A percentile compares a stretch with the other conserved stretches of the same genome.
phyloP scores from a whole-genome alignment of 2,113 vertebrate species.

The Paramisgurnus dabryanus region DNA sequence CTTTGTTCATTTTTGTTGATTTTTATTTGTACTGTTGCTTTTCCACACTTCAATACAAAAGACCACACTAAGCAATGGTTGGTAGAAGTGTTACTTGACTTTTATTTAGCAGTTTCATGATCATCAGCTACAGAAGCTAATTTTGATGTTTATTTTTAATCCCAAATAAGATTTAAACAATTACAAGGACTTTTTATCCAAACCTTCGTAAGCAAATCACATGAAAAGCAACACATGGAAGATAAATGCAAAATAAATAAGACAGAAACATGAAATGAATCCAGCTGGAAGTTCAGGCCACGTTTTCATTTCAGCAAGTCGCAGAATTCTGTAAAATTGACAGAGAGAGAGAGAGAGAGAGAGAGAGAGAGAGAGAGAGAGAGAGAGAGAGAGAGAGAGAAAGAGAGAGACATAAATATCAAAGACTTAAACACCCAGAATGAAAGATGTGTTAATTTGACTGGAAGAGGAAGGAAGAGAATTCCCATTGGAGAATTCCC shows the following conservation, averaged over 20 bases:
- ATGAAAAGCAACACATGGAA: neutral
- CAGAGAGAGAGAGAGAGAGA: neutral
- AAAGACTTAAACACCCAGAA: neutral
- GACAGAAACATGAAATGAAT: neutral
- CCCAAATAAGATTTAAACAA: neutral
- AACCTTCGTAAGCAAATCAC: neutral
- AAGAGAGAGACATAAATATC: neutral
- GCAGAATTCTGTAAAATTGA: slow-evolving; percentile 75
- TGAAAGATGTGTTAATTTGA: neutral
- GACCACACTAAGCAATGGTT: neutral
- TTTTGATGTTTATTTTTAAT: neutral
- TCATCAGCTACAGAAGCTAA: neutral
- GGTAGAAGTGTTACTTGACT: neutral
- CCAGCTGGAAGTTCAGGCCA: neutral
- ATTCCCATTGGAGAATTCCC: neutral
- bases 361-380: no score
- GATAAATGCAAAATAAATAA: slow-evolving; percentile 2
- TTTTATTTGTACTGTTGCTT: neutral
- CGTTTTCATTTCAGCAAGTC: slow-evolving; percentile 67
- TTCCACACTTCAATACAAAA: neutral
- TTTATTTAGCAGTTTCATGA: slow-evolving; percentile 22
- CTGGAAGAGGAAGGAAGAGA: neutral
- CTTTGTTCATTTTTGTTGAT: no score
- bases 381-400: no score
- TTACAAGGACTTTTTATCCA: neutral